These are phyloP conservation scores for Molothrus ater DNA, from an alignment of 2,797 vertebrate species.

Conservation along the genomic window DNA sequence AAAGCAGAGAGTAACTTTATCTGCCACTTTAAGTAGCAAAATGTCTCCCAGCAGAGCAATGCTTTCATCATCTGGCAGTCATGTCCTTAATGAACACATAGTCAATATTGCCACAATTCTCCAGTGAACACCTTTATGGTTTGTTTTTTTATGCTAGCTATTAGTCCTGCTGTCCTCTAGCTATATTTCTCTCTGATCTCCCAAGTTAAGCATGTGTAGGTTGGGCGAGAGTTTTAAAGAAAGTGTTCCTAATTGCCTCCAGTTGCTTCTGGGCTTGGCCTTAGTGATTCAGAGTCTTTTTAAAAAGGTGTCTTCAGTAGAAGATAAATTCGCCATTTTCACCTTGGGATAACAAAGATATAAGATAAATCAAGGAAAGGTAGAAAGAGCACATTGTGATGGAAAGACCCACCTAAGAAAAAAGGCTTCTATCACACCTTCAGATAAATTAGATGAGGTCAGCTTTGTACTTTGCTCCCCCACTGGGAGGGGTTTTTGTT, in stretches of 20 bases:
- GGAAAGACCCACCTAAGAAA: constrained; percentile 22
- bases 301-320: constrained; percentile 46
- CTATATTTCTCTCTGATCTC: constrained; percentile 59
- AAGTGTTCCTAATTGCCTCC: constrained; percentile 64
- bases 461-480: constrained; percentile 52
- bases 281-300: constrained; percentile 50
- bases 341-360: constrained; percentile 54
- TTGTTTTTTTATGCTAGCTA: constrained; percentile 64
- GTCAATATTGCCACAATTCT: constrained; percentile 61
- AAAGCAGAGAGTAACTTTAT: constrained; percentile 1
- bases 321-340: constrained; percentile 15
- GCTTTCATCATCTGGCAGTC: constrained; percentile 41
- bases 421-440: constrained; percentile 23
- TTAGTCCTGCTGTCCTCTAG: constrained; percentile 46
- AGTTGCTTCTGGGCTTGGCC: constrained; percentile 67
- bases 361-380: constrained; percentile 58
- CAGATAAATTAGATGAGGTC: constrained; percentile 65
- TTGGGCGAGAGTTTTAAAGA: constrained; percentile 44
- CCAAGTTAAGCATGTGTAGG: constrained; percentile 44
- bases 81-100: constrained; percentile 57
- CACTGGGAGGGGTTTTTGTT: constrained; percentile 51
- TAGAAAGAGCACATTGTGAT: constrained; percentile 30
- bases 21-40: constrained; percentile 40
- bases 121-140: constrained; percentile 36
- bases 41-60: constrained; percentile 27